Evolutionary conservation across 2,888 invertebrate species (phyloP), one percentile per base, ranked within the genome.

Genomic region (Yponomeuta evonymella): DNA sequence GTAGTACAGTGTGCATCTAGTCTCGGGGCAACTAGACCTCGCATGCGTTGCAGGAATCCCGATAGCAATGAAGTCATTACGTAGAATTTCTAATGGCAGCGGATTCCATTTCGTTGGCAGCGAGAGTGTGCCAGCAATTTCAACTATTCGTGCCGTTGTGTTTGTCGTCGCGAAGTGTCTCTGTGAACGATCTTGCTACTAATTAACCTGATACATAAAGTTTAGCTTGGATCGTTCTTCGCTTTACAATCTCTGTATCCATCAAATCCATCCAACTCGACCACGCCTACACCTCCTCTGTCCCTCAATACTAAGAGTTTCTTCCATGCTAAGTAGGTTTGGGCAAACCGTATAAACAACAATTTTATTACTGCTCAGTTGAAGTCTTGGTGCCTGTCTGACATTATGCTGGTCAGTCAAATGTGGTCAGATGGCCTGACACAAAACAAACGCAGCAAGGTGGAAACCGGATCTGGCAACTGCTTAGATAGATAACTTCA

Each of bases 101-200:
- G 86, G 85, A 89, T 89, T 90, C 89, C 86, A 87, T 90, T 90
- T 90, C 89, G 86, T 89, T 89, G 89, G 88, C 87, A 88, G 79
- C 87, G 88, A 87, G 87, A 87, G 87, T 86, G 82, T 36, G 51
- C 48, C 36, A 43, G 80, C 80, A 83, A 87, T 88, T 83, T 83
- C 75, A 86, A 80, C 81, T 86, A 89, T 89, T 88, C 86, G 85
- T 83, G 81, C 81, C 85, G 51, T 79, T 79, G 79, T 78, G 76
- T 85, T 85, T 83, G 81, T 81, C 85, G 51, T 79, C 79, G 79
- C 79, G 76, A 79, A 82, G 84, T 84, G 85, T 82, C 82, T 79
- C 79, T 80, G 79, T 80, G 78, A 73, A 72, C 70, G 51, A 58
- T 58, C 12, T 2, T 15, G 8, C 15, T 58, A 58, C 51, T 15